Base-by-base conservation (phyloP, 2,888 invertebrate genomes). In the Tiliacea citrago region DNA sequence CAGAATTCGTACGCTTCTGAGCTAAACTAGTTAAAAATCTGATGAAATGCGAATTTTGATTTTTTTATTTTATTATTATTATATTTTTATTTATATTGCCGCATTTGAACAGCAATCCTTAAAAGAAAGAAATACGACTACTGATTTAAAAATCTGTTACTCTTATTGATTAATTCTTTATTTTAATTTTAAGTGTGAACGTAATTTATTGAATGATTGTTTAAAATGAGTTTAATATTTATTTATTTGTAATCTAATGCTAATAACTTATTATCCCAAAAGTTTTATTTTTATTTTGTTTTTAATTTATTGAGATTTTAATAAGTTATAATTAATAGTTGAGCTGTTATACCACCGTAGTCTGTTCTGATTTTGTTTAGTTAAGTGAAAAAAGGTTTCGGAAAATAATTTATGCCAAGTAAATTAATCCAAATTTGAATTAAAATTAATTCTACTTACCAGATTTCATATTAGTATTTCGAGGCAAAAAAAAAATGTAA, bases 171-270 rank as follows among this genome's bases (percentile, higher is more conserved):
- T 62, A 62, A 51, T 81, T 53, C 68, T 70, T 80, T 68, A 86
- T 81, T 77, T 73, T n/a, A n/a, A 66, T 87, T 86, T 75, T 42
- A 77, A 66, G 92, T 83, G 76, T 91, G 92, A 87, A 85, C 91
- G 94, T 94, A 93, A 94, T 90, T 94, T 94, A 93, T 93, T 82
- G 88, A 63, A 16, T 68, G 81, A 7, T n/a, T 75, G 86, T 57
- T 65, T 45, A 72, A 47, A 12, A 45, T 42, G n/a, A 57, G 29
- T 61, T 58, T 61, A 16, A 53, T 49, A 35, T 57, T 51, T 55
- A 47, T 60, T 71, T 57, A 60, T 68, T 69, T 62, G 21, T 57
- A 55, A 62, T 58, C 16, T 63, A 47, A 58, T 73, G 29, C n/a
- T 29, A 53, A n/a, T 70, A 63, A 83, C 29, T 70, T 74, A 72